These are phyloP conservation scores for Parasteatoda lunata DNA, from an alignment of 2,888 invertebrate genomes.

Conservation along the genomic window DNA sequence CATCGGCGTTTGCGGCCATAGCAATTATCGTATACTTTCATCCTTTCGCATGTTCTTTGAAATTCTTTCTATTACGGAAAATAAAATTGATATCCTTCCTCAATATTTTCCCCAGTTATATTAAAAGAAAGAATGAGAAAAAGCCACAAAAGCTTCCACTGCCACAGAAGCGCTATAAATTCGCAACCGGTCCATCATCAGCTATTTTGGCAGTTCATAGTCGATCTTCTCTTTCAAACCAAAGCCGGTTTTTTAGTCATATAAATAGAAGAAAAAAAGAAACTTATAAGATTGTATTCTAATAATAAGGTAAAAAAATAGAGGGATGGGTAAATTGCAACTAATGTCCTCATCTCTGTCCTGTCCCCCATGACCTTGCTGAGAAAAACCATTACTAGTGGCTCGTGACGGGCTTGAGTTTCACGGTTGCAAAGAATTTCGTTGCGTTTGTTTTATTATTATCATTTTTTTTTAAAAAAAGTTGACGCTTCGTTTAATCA, in stretches of 20 bases:
- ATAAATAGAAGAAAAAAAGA: neutral
- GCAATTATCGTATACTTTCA: too few species aligned
- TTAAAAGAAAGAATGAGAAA: too few species aligned
- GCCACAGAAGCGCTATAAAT: too few species aligned
- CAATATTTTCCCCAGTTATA: too few species aligned
- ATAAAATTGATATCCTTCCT: too few species aligned
- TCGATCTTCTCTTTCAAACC: neutral
- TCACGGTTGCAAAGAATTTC: neutral
- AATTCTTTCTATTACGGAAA: too few species aligned
- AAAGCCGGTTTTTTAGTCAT: conserved; percentile 24
- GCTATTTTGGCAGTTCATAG: neutral
- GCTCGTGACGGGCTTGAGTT: conserved; percentile 40
- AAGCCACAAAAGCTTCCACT: too few species aligned
- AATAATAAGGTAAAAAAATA: neutral
- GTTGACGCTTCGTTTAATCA: too few species aligned
- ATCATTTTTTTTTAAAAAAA: too few species aligned
- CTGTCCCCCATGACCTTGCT: conserved; percentile 51
- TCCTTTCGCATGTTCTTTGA: too few species aligned
- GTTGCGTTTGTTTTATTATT: neutral
- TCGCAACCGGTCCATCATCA: too few species aligned
- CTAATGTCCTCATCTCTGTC: conserved; percentile 24
- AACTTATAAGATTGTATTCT: neutral
- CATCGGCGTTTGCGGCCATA: too few species aligned
- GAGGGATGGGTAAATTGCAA: neutral
- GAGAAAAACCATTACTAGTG: conserved; percentile 45